Percentiles rank a stretch among this genome's conserved stretches.
phyloP scores from a whole-genome alignment of 2,888 invertebrate genomes.

The Aradus depressus region DNA sequence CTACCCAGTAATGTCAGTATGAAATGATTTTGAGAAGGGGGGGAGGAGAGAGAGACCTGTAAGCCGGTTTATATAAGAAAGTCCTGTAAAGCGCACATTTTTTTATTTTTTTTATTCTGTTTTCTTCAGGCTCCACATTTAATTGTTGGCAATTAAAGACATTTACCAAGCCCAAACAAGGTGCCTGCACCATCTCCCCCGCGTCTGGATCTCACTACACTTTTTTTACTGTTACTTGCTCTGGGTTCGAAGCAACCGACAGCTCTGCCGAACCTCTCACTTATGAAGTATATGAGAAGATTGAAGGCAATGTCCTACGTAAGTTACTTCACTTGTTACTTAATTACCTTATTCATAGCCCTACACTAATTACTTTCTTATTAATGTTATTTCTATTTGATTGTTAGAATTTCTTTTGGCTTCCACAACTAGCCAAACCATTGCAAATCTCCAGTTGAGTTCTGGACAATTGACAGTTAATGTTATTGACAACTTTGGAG shows the following conservation, averaged over 20 bases:
- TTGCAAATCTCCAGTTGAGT: background rate
- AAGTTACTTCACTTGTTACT: background rate
- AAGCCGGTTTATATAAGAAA: no score
- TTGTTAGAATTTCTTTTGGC: background rate
- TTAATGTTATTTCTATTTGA: no score
- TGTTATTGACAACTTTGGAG: background rate
- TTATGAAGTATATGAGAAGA: slow-evolving; percentile 4
- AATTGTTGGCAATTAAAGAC: background rate
- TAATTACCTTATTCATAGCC: no score
- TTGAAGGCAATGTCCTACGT: background rate
- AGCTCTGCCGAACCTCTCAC: background rate
- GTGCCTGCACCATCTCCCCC: background rate
- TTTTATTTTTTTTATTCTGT: no score
- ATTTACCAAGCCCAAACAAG: background rate
- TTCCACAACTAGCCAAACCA: background rate
- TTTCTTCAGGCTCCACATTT: background rate
- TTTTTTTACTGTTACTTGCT: background rate
- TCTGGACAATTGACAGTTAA: background rate
- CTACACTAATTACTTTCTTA: no score
- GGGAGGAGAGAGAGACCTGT: no score
- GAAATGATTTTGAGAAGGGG: no score
- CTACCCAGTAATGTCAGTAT: no score
- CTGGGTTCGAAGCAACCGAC: background rate
- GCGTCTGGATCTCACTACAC: background rate
- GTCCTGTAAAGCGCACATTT: background rate